Conservation (phyloP, 1,140 invertebrate species). For the Bombus breviceps region DNA sequence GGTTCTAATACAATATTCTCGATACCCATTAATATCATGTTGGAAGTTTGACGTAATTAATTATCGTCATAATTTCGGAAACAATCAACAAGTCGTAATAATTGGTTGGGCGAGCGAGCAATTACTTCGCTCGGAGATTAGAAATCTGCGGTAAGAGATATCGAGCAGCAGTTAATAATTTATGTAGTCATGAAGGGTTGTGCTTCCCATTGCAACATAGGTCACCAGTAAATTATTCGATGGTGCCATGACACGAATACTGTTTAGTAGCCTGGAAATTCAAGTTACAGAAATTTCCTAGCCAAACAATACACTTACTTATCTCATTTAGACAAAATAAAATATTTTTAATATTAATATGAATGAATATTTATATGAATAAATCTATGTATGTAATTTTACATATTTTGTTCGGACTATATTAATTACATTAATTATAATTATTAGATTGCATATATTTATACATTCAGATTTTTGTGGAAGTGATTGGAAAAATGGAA, state of each 20-base stretch:
- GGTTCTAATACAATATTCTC: neutral
- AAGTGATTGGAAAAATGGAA: too few relatives aligned
- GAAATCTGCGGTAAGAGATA: conserved; percentile 34
- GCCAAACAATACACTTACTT: too few relatives aligned
- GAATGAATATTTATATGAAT: too few relatives aligned
- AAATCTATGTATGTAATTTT: too few relatives aligned
- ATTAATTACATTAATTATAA: too few relatives aligned
- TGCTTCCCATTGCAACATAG: conserved; percentile 1
- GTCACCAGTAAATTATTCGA: conserved; percentile 39
- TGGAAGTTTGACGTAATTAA: conserved; percentile 1
- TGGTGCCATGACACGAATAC: conserved; percentile 4
- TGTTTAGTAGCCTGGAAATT: conserved; percentile 28
- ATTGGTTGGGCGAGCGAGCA: conserved; percentile 9
- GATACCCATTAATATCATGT: neutral
- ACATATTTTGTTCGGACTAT: too few relatives aligned
- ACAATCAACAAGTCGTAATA: conserved; percentile 28
- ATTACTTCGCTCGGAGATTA: conserved; percentile 31
- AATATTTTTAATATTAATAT: too few relatives aligned
- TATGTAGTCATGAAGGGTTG: neutral
- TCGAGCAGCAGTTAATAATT: conserved; percentile 42
- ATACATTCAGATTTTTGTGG: too few relatives aligned
- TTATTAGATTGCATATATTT: too few relatives aligned
- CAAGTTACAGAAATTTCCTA: neutral
- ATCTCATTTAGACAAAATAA: too few relatives aligned
- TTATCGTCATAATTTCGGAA: conserved; percentile 11